These are phyloP conservation scores for Perodicticus potto DNA, from an alignment of 2,797 vertebrate genomes.

Conservation along the genomic window DNA sequence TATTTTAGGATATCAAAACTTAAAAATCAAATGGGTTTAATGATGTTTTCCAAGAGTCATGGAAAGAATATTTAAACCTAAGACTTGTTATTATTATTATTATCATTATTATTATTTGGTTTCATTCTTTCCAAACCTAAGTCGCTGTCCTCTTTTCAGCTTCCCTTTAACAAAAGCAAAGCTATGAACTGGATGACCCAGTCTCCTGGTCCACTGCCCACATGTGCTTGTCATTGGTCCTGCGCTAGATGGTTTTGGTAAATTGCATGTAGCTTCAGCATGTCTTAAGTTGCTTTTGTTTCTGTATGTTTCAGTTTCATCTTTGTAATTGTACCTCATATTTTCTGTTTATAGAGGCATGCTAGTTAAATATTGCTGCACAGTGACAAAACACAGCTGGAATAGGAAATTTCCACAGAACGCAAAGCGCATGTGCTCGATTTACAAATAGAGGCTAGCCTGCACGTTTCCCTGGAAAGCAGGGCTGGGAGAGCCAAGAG, in stretches of 20 bases:
- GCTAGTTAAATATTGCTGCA: slow-evolving; percentile 44
- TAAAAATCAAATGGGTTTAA: background rate
- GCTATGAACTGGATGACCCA: background rate
- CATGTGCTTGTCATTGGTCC: background rate
- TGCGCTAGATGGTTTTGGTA: background rate
- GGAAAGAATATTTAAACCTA: background rate
- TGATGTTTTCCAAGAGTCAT: background rate
- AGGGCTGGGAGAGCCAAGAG: background rate
- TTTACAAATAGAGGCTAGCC: background rate
- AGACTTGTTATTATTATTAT: background rate
- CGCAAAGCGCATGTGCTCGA: background rate
- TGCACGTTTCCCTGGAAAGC: background rate
- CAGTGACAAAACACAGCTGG: slow-evolving; percentile 54
- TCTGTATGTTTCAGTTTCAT: slow-evolving; percentile 36
- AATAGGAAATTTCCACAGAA: background rate
- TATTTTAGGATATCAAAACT: background rate
- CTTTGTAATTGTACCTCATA: slow-evolving; percentile 42
- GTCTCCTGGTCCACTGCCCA: background rate
- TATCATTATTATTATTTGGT: too few relatives aligned
- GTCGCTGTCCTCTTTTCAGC: background rate
- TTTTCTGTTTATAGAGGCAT: slow-evolving; percentile 49
- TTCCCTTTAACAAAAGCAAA: slow-evolving; percentile 18
- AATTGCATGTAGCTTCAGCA: background rate
- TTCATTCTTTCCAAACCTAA: background rate
- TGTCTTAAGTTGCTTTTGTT: slow-evolving; percentile 52